Evolutionary conservation across 64 coral and sea anemone species (phyloP).

Genomic region (Montipora sp.): DNA sequence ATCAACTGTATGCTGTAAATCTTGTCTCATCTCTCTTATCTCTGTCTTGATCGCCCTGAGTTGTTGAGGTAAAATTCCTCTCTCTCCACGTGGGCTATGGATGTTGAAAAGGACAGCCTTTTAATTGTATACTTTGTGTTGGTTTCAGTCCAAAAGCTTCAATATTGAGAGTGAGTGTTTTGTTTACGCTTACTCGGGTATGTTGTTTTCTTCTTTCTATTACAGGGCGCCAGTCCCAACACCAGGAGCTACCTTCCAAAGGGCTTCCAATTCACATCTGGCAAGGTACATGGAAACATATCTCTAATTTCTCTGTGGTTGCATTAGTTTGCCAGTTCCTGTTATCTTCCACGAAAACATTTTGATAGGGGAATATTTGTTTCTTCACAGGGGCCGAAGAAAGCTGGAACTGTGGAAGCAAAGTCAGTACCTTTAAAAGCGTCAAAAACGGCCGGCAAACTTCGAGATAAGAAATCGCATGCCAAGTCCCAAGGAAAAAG

Average conservation of each 20-base stretch:
- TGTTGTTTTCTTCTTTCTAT: not conserved
- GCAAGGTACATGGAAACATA: conserved; percentile 34
- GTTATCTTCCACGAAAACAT: not conserved
- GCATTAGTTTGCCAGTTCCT: not conserved
- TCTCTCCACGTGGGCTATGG: too few relatives aligned
- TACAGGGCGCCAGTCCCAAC: conserved; percentile 28
- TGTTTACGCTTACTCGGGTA: too few relatives aligned
- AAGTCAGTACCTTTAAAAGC: conserved; percentile 7
- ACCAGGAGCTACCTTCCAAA: conserved; percentile 66
- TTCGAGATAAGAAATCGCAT: conserved; percentile 8
- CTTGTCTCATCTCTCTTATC: too few relatives aligned
- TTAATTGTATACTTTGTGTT: too few relatives aligned
- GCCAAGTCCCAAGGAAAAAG: not conserved
- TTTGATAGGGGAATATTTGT: not conserved
- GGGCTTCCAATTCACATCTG: conserved; percentile 48
- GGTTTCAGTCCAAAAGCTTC: too few relatives aligned
- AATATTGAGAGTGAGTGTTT: too few relatives aligned
- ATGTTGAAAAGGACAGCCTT: too few relatives aligned
- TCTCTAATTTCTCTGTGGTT: not conserved
- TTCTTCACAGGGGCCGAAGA: conserved; percentile 7
- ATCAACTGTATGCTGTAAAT: too few relatives aligned
- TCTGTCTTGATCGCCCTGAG: too few relatives aligned
- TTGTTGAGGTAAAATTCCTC: too few relatives aligned
- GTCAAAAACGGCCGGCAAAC: conserved; percentile 10
- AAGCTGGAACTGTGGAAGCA: conserved; percentile 5